Conservation (phyloP, 2,113 vertebrate species). For the Todiramphus saurophagus region DNA sequence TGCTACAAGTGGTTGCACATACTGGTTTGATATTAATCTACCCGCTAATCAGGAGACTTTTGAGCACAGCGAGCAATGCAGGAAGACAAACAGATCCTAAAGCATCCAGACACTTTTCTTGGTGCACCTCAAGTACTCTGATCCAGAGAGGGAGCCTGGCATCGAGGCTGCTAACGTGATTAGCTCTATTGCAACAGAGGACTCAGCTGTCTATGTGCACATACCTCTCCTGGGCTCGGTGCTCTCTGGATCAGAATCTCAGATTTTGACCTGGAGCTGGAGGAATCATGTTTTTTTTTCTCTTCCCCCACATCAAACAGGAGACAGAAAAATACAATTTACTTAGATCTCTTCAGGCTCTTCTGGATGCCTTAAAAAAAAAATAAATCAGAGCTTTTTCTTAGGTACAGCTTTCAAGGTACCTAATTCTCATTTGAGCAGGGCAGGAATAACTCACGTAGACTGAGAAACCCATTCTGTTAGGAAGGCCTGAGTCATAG, state of each 20-base stretch:
- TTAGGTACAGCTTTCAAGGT: conserved; percentile 45
- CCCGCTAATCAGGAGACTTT: background rate
- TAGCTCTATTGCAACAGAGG: conserved; percentile 3
- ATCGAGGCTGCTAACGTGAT: background rate
- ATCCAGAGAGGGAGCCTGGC: conserved; percentile 62
- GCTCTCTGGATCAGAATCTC: conserved; percentile 67
- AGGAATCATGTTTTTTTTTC: conserved; percentile 58
- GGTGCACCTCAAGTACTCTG: conserved; percentile 17
- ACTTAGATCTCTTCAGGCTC: conserved; percentile 62
- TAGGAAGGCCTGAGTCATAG: conserved; percentile 40
- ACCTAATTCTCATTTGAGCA: background rate
- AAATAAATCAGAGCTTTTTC: conserved; percentile 54
- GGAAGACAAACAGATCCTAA: background rate
- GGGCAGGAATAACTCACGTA: background rate
- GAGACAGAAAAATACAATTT: conserved; percentile 65
- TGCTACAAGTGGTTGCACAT: background rate
- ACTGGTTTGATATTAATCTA: background rate
- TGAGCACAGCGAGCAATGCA: background rate
- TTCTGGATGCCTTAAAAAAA: conserved; percentile 60
- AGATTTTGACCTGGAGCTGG: conserved; percentile 62
- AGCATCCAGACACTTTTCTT: background rate
- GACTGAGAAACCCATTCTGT: conserved; percentile 13
- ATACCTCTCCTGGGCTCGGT: conserved; percentile 57
- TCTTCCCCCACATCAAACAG: conserved; percentile 61
- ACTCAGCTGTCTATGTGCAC: conserved; percentile 17